A percentile compares a stretch with the other conserved stretches of the same genome.
These are phyloP conservation scores for Sarotherodon lohbergeri DNA, from an alignment of 2,113 vertebrate species.

Conservation along the genomic window DNA sequence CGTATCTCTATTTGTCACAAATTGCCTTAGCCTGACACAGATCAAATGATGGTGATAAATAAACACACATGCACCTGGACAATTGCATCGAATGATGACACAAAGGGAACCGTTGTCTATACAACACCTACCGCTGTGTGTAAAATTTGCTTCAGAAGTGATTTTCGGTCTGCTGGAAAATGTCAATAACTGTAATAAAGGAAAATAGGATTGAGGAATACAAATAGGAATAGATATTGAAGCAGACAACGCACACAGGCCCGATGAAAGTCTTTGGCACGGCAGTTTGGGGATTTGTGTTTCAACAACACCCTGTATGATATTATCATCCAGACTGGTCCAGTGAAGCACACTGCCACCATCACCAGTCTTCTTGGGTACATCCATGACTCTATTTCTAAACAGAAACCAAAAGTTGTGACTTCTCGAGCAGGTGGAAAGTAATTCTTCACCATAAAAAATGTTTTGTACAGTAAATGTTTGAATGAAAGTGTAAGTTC, in stretches of 20 bases:
- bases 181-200: not conserved
- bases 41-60: not conserved
- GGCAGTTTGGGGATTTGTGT: not conserved
- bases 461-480: not conserved
- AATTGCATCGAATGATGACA: not conserved
- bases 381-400: not conserved
- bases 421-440: not conserved
- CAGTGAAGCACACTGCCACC: not conserved
- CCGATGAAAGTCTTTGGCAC: constrained; percentile 1
- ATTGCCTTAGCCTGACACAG: not conserved
- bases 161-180: not conserved
- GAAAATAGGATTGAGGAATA: not conserved
- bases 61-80: not conserved
- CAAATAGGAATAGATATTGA: not conserved
- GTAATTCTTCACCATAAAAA: not conserved
- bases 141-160: not conserved
- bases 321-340: not conserved
- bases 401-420: not conserved
- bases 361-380: not conserved
- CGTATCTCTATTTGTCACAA: not conserved
- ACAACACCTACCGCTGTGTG: not conserved
- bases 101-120: not conserved
- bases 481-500: not conserved
- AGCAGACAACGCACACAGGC: not conserved
- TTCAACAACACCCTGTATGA: not conserved